phyloP scores from a whole-genome alignment of 2,113 vertebrate species.

The Hylia prasina region DNA sequence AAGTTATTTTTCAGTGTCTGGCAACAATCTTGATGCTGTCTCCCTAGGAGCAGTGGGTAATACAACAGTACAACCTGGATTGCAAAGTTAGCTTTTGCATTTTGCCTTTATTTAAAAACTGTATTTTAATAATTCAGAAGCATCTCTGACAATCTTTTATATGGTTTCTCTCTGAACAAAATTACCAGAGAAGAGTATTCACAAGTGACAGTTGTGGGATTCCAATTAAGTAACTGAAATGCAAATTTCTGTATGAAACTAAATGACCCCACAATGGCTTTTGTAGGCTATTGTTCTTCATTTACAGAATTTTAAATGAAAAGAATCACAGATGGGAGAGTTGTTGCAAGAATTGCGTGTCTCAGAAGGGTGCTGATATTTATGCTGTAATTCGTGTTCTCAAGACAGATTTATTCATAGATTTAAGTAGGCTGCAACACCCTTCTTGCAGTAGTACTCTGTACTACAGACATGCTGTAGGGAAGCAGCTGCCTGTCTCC shows the following conservation, averaged over 20 bases:
- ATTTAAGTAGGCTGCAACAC: slow-evolving; percentile 6
- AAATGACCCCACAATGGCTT: neutral
- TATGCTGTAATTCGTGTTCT: neutral
- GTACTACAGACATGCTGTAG: neutral
- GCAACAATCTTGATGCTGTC: neutral
- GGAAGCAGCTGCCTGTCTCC: neutral
- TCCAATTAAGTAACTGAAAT: neutral
- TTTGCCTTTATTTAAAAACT: neutral
- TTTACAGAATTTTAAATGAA: neutral
- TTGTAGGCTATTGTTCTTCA: neutral
- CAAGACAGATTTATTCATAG: slow-evolving; percentile 16
- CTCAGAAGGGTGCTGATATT: slow-evolving; percentile 22
- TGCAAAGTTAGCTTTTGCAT: neutral
- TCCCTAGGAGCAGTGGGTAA: neutral
- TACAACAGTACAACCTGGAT: neutral
- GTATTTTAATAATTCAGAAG: neutral
- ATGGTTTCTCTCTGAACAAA: neutral
- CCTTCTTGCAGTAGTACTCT: neutral
- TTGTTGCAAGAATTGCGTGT: neutral
- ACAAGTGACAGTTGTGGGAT: neutral
- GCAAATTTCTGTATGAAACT: neutral
- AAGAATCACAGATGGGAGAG: neutral
- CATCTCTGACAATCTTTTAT: neutral
- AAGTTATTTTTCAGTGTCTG: neutral
- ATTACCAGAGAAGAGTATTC: neutral